phyloP scores from a whole-genome alignment of 2,113 vertebrate species.

The Nannobrachium achirus region DNA sequence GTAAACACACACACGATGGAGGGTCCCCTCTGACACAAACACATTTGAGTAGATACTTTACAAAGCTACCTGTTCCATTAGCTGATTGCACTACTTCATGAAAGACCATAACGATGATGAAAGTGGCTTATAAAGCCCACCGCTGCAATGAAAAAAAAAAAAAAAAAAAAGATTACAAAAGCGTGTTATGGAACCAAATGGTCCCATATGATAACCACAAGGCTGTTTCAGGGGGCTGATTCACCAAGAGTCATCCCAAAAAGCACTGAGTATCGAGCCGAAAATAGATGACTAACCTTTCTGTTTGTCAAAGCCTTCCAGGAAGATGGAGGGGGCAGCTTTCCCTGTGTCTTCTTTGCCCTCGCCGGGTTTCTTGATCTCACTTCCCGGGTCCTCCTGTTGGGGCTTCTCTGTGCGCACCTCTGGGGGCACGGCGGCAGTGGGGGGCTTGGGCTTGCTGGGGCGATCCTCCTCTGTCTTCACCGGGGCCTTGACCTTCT shows the following conservation, averaged over 20 bases:
- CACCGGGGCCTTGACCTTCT: slow-evolving; percentile 74
- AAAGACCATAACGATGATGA: slow-evolving; percentile 18
- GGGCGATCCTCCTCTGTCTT: slow-evolving; percentile 81
- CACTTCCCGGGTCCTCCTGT: slow-evolving; percentile 60
- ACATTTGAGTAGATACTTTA: slow-evolving; percentile 16
- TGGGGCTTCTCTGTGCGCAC: slow-evolving; percentile 65
- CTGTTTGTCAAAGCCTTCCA: slow-evolving; percentile 71
- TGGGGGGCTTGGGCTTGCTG: slow-evolving; percentile 78
- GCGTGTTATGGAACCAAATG: slow-evolving; percentile 11
- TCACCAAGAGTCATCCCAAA: background rate
- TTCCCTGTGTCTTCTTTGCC: slow-evolving; percentile 61
- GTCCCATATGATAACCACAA: background rate
- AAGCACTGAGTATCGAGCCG: background rate
- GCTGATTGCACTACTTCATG: slow-evolving; percentile 24
- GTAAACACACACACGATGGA: background rate
- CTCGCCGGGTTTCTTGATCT: slow-evolving; percentile 63
- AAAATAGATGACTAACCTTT: slow-evolving; percentile 83
- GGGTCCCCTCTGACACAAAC: slow-evolving; percentile 1
- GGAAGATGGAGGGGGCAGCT: slow-evolving; percentile 31
- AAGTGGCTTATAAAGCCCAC: slow-evolving; percentile 11
- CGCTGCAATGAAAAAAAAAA: slow-evolving; percentile 6
- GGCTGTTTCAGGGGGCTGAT: background rate
- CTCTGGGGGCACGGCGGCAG: slow-evolving; percentile 73
- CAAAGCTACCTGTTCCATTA: slow-evolving; percentile 36
- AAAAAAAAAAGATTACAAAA: slow-evolving; percentile 24